Conservation (phyloP, 2,113 vertebrate genomes). For the Ammodytes marinus region DNA sequence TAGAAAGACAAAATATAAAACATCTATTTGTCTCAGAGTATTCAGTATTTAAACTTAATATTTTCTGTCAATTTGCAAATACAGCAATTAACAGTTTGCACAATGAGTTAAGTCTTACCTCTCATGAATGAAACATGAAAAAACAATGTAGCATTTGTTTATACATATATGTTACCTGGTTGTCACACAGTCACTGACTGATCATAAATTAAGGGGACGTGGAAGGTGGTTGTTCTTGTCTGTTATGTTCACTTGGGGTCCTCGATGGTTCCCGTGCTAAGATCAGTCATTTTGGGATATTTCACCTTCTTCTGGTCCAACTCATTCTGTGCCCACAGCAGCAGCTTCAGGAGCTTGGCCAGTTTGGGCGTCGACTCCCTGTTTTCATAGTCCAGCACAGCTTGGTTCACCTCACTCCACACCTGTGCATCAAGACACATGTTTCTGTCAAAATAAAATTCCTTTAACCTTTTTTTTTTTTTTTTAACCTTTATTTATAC, state of each 20-base stretch:
- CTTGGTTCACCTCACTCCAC: constrained; percentile 99
- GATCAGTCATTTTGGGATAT: constrained; percentile 99
- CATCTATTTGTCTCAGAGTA: constrained; percentile 29
- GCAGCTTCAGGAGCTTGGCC: constrained; percentile 97
- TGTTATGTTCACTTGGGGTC: constrained; percentile 93
- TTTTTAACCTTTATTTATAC: too few species aligned
- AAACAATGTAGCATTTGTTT: constrained; percentile 67
- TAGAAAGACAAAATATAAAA: constrained; percentile 70
- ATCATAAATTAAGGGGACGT: constrained; percentile 82
- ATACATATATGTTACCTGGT: constrained; percentile 76
- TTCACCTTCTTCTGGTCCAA: constrained; percentile 99
- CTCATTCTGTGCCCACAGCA: constrained; percentile 99
- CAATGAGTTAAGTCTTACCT: constrained; percentile 69
- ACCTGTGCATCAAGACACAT: constrained; percentile 84
- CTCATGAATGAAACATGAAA: constrained; percentile 69
- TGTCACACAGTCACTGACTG: constrained; percentile 84
- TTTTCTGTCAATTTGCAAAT: constrained; percentile 76
- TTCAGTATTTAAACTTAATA: constrained; percentile 56
- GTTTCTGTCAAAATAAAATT: background rate
- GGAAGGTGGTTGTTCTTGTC: constrained; percentile 60
- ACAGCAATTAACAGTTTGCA: constrained; percentile 80
- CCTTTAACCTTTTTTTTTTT: too few species aligned
- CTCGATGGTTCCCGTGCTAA: constrained; percentile 97
- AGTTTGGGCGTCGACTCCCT: constrained; percentile 97
- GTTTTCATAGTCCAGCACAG: constrained; percentile 95